phyloP scores from a whole-genome alignment of 2,888 invertebrate species.

The Drosophila peninsularis region DNA sequence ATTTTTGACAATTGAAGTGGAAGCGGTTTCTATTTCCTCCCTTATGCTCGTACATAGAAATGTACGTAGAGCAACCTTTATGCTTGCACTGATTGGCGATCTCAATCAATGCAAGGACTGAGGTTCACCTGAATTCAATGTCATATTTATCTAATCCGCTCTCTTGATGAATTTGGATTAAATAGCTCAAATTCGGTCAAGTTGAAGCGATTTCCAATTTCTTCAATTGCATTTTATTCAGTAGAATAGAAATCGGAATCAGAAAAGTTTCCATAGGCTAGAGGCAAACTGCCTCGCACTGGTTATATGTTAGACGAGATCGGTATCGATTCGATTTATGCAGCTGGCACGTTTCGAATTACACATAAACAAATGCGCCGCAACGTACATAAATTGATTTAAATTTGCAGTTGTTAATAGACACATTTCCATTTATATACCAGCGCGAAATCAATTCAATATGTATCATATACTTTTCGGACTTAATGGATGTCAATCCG shows the following conservation, averaged over 20 bases:
- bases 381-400: conserved; percentile 70
- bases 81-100: background rate
- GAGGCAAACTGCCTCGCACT: conserved; percentile 53
- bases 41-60: background rate
- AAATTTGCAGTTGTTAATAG: conserved; percentile 56
- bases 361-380: conserved; percentile 63
- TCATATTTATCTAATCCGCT: conserved; percentile 56
- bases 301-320: conserved; percentile 45
- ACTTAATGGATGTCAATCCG: conserved; percentile 32
- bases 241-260: conserved; percentile 23
- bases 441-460: conserved; percentile 8
- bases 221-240: conserved; percentile 41
- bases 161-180: conserved; percentile 13
- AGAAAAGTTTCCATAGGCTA: conserved; percentile 38
- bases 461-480: conserved; percentile 9
- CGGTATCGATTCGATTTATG: conserved; percentile 45
- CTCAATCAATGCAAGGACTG: conserved; percentile 15
- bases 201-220: conserved; percentile 44
- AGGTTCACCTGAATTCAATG: conserved; percentile 44
- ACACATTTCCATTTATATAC: conserved; percentile 11
- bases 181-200: conserved; percentile 60
- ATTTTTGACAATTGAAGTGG: background rate
- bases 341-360: conserved; percentile 67
- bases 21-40: background rate
- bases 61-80: background rate